Base-by-base conservation (phyloP, 1,140 invertebrate genomes). In the Scaptomyza graminum region DNA sequence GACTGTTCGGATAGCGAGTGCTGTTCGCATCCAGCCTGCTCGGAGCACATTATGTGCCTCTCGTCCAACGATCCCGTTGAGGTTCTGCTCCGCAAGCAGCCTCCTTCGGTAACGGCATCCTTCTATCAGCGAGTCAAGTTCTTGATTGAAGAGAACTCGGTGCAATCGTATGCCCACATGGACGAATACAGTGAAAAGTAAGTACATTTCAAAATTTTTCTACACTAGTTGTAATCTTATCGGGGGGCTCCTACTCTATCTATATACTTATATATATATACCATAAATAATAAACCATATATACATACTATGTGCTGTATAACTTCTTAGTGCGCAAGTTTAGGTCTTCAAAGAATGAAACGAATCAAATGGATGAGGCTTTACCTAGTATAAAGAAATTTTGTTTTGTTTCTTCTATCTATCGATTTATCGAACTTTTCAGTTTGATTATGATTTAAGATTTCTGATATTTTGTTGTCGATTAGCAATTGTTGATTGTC, bases 1-100 rank as follows among this genome's bases (percentile, higher is more conserved):
- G 99, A 99, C 93, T 99, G 99, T 93, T 97, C 97, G 37, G 99
- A 99, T 93, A 98, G 97, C 83, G 99, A 99, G 93, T 99, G 98
- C 92, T 97, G 96, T 93, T 95, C 94, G 57, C 95, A 95, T 84
- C 93, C 95, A 1, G 94, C 95, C 43, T 99, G 99, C 92, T 93
- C 95, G 34, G 96, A 97, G 76, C 96, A 97, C 92, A 95, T 97
- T 66, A 98, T 98, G 95, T 99, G 98, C 92, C 94, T 98, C 69
- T 96, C 96, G 1, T 97, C 97, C 75, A 97, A 97, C 83, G 97
- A 99, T 92, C 98, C 98, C 0, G 96, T 98, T 3, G 98, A 98
- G 92, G 98, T 99, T 3, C 93, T 99, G 0, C 94, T 99, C 0
- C 93, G 98, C 34, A 99, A 99, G 93, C 97, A 99, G 87, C 97